These are phyloP conservation scores for Typhlomys cinereus DNA, from an alignment of 2,113 vertebrate species.

Conservation along the genomic window DNA sequence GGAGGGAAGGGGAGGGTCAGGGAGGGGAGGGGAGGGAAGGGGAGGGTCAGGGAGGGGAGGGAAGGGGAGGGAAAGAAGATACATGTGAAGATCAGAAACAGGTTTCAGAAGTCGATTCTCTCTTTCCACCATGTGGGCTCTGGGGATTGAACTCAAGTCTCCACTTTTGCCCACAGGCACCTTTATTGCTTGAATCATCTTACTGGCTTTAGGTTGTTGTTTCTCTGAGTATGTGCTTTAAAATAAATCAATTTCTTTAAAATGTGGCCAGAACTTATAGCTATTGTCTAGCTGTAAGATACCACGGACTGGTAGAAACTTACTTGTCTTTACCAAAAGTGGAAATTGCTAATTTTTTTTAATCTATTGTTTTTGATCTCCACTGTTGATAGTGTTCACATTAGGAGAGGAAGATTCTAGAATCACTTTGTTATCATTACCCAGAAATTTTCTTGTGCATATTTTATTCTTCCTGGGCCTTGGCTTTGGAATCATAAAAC, in stretches of 20 bases:
- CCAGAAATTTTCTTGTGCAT: not conserved
- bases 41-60: too few species aligned
- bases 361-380: not conserved
- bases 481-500: not conserved
- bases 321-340: not conserved
- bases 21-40: too few species aligned
- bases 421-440: not conserved
- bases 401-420: not conserved
- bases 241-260: not conserved
- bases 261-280: not conserved
- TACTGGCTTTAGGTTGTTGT: not conserved
- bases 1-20: too few species aligned
- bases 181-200: too few species aligned
- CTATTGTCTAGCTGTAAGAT: not conserved
- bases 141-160: too few species aligned
- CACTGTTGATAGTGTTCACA: not conserved
- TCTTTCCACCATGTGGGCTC: too few species aligned
- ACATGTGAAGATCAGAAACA: too few species aligned
- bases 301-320: not conserved
- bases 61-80: too few species aligned
- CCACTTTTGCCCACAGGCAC: too few species aligned
- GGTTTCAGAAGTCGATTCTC: too few species aligned
- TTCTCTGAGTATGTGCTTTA: too few species aligned
- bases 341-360: constrained; percentile 6
- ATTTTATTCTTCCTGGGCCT: not conserved